Evolutionary conservation across 2,888 invertebrate genomes (phyloP).

Genomic region (Gymnosoma rotundatum): DNA sequence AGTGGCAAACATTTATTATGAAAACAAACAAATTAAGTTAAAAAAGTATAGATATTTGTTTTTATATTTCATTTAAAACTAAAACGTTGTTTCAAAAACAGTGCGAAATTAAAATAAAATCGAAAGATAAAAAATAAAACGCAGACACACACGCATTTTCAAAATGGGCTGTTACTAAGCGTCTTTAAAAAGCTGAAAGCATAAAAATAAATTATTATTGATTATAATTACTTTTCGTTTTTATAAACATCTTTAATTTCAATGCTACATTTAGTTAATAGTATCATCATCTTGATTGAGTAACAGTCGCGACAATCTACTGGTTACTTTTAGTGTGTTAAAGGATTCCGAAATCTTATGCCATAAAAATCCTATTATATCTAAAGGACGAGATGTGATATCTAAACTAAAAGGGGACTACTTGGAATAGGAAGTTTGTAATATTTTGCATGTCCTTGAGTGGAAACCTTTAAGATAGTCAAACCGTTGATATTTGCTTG

Average conservation of each 20-base stretch:
- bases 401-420: neutral
- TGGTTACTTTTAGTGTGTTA: neutral
- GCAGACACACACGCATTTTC: constrained; percentile 46
- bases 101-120: constrained; percentile 46
- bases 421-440: too few species aligned
- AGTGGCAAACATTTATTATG: constrained; percentile 59
- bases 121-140: constrained; percentile 10
- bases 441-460: too few species aligned
- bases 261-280: neutral
- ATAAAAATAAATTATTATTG: constrained; percentile 57
- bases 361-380: too few species aligned
- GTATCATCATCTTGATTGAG: neutral
- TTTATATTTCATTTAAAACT: constrained; percentile 42
- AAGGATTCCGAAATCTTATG: constrained; percentile 1
- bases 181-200: constrained; percentile 49
- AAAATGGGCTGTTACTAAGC: constrained; percentile 43
- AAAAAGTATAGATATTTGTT: constrained; percentile 15
- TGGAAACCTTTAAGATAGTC: too few species aligned
- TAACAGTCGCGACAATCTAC: neutral
- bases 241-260: neutral
- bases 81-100: constrained; percentile 24
- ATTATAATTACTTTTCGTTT: neutral
- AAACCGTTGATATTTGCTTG: too few species aligned
- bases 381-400: neutral
- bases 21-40: constrained; percentile 18